Evolutionary conservation across 2,797 vertebrate species (phyloP).

Genomic region (Oophaga sylvatica): DNA sequence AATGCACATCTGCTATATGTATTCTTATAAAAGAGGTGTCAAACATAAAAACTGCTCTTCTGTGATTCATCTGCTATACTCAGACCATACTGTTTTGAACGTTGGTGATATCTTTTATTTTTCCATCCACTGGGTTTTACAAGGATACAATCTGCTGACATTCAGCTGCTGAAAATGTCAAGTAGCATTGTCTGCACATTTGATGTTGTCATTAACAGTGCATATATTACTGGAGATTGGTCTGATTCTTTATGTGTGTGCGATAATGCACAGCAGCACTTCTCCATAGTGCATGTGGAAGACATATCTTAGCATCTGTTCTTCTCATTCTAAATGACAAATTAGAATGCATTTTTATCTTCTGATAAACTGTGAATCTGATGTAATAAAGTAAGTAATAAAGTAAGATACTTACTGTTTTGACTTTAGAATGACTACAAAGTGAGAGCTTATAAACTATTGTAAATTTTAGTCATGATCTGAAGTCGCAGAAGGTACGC

Average conservation of each 20-base stretch:
- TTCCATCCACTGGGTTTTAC: neutral
- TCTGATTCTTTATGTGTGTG: neutral
- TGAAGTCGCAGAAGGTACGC: neutral
- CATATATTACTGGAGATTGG: neutral
- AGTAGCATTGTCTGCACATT: neutral
- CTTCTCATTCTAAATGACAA: neutral
- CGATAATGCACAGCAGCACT: neutral
- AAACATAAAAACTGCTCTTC: neutral
- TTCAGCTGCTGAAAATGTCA: constrained; percentile 9
- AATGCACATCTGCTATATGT: neutral
- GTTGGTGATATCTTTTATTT: neutral
- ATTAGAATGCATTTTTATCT: neutral
- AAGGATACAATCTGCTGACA: neutral
- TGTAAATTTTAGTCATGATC: neutral
- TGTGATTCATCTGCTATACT: neutral
- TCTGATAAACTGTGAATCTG: neutral
- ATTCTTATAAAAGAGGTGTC: neutral
- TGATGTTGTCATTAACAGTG: neutral
- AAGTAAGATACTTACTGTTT: neutral
- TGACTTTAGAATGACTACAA: neutral
- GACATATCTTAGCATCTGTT: neutral
- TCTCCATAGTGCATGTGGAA: neutral
- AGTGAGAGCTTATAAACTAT: neutral
- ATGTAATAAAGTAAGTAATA: neutral
- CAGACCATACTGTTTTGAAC: neutral